Base-by-base conservation (phyloP, 2,113 vertebrate species). In the Penelope pileata region DNA sequence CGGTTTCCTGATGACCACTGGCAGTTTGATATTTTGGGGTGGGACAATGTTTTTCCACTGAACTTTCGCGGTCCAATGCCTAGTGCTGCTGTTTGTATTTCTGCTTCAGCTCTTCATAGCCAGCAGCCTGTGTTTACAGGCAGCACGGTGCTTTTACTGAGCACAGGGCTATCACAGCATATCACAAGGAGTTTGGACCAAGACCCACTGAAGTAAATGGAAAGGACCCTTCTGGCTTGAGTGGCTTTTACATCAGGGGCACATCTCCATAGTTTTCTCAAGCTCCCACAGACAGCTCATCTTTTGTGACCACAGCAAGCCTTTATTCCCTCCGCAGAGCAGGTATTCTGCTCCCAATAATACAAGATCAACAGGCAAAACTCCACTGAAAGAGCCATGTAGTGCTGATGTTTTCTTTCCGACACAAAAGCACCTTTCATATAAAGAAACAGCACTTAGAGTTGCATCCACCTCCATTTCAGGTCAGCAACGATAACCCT, bases 131-230 rank as follows among this genome's bases (percentile, higher is more conserved):
- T 29, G 14, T 16, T 26, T 63, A 27, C 1, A 1, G 42, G 47
- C 53, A 62, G 40, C 6, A 30, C 16, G 21, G 58, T 9, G 16
- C 36, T 91, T 63, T 48, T 48, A 81, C 32, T 34, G 45, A 67
- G 70, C 51, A 19, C 22, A 38, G 42, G 3, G 14, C 51, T 79
- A 4, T 32, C 72, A 66, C 45, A 17, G 29, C 8, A 0, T 34
- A 43, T 64, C 34, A 42, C 38, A 38, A 27, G 1, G 22, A 29
- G 40, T 47, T 66, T 70, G 66, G 82, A 63, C 47, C 51, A 87
- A 92, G 66, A 47, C 27, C 77, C 51, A 10, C 38, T 40, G 64
- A 82, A 94, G 62, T 30, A 64, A 76, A 90, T 32, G 45, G 45
- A 82, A 66, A 62, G 27, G 14, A 24, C 84, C 78, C 67, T 43